Percentiles rank a stretch among this genome's conserved stretches.
Conservation (phyloP, 37 sponge, comb jelly and placozoan species). For the Ianthella basta region DNA sequence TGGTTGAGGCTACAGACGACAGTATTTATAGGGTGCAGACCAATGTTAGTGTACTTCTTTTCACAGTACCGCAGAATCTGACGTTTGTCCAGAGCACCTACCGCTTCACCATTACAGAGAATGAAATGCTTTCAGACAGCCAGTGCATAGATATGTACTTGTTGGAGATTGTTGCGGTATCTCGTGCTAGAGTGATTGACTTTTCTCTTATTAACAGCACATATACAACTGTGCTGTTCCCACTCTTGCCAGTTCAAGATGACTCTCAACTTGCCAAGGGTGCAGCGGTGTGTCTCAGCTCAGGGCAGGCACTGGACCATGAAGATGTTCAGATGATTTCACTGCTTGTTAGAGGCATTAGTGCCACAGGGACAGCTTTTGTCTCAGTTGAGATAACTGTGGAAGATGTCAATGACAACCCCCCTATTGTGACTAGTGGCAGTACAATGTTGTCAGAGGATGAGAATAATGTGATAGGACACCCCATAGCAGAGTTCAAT, state of each 20-base stretch:
- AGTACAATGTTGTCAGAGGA: not conserved
- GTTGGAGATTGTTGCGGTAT: constrained; percentile 11
- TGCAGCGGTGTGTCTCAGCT: constrained; percentile 6
- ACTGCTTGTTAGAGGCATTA: not conserved
- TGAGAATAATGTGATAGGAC: not conserved
- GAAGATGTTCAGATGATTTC: not conserved
- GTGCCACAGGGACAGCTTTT: constrained; percentile 9
- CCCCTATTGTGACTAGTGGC: not conserved
- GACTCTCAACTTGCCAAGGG: not conserved
- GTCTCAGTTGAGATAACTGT: constrained; percentile 9
- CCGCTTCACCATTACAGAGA: constrained; percentile 39
- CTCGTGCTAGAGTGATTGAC: not conserved
- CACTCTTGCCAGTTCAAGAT: not conserved
- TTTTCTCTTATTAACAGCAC: not conserved
- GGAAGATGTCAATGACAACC: constrained; percentile 46
- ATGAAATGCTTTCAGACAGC: not conserved
- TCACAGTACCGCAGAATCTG: constrained; percentile 2
- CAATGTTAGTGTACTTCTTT: not conserved
- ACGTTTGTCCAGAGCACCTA: constrained; percentile 14
- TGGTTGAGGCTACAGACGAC: constrained; percentile 9
- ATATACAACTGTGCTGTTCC: not conserved
- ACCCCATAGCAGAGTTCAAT: not conserved
- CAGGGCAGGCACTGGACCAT: not conserved
- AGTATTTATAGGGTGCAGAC: not conserved
- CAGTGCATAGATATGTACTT: not conserved